Evolutionary conservation across 2,888 invertebrate species (phyloP).

Genomic region (Apotomis turbidana): DNA sequence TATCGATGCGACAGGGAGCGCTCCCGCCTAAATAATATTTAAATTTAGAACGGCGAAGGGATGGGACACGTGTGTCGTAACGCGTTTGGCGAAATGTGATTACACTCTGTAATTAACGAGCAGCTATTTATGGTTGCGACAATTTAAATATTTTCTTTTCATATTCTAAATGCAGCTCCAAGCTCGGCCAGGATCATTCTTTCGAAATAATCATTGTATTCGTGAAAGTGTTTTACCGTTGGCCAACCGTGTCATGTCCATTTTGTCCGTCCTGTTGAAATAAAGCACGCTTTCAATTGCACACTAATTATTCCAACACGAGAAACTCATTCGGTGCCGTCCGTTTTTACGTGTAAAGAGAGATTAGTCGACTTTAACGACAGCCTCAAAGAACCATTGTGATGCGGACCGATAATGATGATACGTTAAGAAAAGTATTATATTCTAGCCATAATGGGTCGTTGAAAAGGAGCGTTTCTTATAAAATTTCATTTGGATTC

Average conservation of each 20-base stretch:
- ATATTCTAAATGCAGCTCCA: constrained; percentile 55
- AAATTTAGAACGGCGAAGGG: constrained; percentile 83
- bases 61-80: constrained; percentile 83
- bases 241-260: constrained; percentile 78
- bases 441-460: constrained; percentile 71
- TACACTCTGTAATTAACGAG: constrained; percentile 81
- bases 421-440: constrained; percentile 79
- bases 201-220: constrained; percentile 75
- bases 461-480: constrained; percentile 77
- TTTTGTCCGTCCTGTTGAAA: constrained; percentile 78
- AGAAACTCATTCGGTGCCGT: constrained; percentile 79
- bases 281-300: constrained; percentile 83
- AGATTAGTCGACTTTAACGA: constrained; percentile 81
- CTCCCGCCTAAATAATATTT: constrained; percentile 79
- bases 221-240: constrained; percentile 82
- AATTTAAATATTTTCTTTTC: constrained; percentile 68
- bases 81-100: constrained; percentile 84
- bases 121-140: constrained; percentile 72
- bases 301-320: constrained; percentile 83
- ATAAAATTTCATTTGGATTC: constrained; percentile 82
- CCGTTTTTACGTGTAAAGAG: constrained; percentile 79
- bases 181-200: constrained; percentile 51
- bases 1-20: constrained; percentile 70
- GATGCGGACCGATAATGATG: constrained; percentile 75
- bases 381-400: constrained; percentile 76